Evolutionary conservation across 2,888 invertebrate species (phyloP).

Genomic region (Aphidoletes aphidimyza): DNA sequence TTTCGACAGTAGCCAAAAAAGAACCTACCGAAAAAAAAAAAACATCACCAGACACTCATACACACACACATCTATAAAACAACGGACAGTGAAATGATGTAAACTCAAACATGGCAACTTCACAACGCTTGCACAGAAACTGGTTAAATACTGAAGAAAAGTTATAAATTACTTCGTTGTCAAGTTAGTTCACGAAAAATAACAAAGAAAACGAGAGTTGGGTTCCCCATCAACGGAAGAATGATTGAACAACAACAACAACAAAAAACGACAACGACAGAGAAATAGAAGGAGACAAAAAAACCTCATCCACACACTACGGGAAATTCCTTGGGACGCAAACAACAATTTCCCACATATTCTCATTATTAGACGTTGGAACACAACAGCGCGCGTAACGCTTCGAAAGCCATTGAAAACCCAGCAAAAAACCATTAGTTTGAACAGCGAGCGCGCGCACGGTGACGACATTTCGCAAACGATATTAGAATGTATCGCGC

Average conservation of each 20-base stretch:
- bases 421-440: slow-evolving; percentile 32
- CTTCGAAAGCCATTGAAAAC: not conserved
- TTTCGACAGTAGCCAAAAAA: not conserved
- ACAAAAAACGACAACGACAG: not conserved
- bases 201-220: slow-evolving; percentile 1
- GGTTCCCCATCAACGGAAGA: slow-evolving; percentile 28
- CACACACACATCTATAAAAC: no score
- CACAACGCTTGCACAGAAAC: not conserved
- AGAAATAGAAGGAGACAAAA: not conserved
- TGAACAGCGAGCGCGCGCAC: not conserved
- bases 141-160: slow-evolving; percentile 29
- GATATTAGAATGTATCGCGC: slow-evolving; percentile 43
- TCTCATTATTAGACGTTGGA: slow-evolving; percentile 32
- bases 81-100: not conserved
- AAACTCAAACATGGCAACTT: not conserved
- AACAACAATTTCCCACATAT: slow-evolving; percentile 31
- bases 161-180: slow-evolving; percentile 51
- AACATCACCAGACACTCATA: not conserved
- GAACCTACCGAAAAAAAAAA: not conserved
- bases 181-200: slow-evolving; percentile 48
- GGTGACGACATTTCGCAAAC: slow-evolving; percentile 28
- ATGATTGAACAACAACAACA: not conserved
- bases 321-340: slow-evolving; percentile 8
- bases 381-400: not conserved
- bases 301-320: not conserved